These are phyloP conservation scores for Caenorhabditis remanei DNA, from an alignment of 1,140 invertebrate genomes.

Conservation along the genomic window DNA sequence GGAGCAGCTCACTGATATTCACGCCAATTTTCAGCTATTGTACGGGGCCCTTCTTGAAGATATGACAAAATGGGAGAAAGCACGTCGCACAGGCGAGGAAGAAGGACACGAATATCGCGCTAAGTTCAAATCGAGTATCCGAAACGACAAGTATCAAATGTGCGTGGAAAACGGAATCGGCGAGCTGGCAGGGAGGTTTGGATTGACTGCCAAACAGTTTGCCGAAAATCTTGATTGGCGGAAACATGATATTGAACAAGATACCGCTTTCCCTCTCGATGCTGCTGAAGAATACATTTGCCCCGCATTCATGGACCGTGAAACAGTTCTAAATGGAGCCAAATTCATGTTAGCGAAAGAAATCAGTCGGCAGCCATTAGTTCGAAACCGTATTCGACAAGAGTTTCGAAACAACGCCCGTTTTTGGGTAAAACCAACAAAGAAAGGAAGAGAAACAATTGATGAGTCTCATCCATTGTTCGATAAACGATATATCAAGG, in stretches of 20 bases:
- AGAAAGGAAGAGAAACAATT: constrained; percentile 79
- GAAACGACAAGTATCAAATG: constrained; percentile 86
- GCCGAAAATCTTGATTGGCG: constrained; percentile 96
- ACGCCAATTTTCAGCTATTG: constrained; percentile 92
- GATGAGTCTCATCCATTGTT: constrained; percentile 86
- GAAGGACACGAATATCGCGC: constrained; percentile 78
- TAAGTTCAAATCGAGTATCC: constrained; percentile 86
- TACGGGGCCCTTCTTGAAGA: constrained; percentile 81
- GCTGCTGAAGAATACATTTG: constrained; percentile 68
- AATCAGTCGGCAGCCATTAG: constrained; percentile 89
- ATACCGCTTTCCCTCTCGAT: constrained; percentile 83
- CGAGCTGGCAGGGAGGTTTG: constrained; percentile 82
- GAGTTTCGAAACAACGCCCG: constrained; percentile 92
- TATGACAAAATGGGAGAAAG: constrained; percentile 69
- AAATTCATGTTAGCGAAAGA: constrained; percentile 95
- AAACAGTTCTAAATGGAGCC: constrained; percentile 83
- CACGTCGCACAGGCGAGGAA: constrained; percentile 7
- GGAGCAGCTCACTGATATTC: constrained; percentile 92
- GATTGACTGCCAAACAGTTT: constrained; percentile 93
- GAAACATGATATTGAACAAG: constrained; percentile 95
- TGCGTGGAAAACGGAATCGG: constrained; percentile 72
- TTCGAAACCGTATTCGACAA: constrained; percentile 87
- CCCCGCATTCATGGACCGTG: constrained; percentile 53
- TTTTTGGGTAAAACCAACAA: constrained; percentile 87
- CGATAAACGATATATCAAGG: constrained; percentile 88